Evolutionary conservation across 2,888 invertebrate genomes (phyloP), one percentile per base, ranked within the genome.

Genomic region (Pandemis cinnamomeana): DNA sequence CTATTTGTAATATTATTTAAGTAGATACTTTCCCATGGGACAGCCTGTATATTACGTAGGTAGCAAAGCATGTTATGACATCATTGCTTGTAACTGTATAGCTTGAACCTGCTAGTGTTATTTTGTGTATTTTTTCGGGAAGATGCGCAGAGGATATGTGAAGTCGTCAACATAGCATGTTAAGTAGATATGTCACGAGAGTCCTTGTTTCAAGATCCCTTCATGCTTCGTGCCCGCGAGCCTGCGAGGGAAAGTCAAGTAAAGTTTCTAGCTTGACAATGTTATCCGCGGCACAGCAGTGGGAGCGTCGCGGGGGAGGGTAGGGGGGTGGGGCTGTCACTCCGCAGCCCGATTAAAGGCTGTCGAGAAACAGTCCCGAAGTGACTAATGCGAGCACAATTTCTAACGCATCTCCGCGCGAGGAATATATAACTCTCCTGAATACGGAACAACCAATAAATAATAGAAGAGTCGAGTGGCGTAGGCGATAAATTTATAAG

Each of bases 401-500:
- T 67, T 67, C 53, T 67, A 64, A 51, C 53, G 41, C 10, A 64
- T 64, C 46, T 48, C 48, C 36, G 46, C 64, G 36, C 46, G 46
- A 63, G 51, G 8, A 42, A 42, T 67, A 42, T 36, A 51, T 42
- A 61, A 71, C 61, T 67, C 42, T 42, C 61, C 41, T 36, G 67
- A 67, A 68, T 55, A 67, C 61, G 68, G 46, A 72, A 55, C 68
- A 46, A 41, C 63, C 55, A 62, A 68, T 72, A 63, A 72, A 72
- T 72, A 72, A 67, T 72, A 69, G 68, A 72, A 63, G 46, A 62
- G 55, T 53, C 53, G 66, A 62, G 55, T 58, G 68, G 60, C 66
- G 53, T 63, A 53, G 62, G 58, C 72, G 68, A 58, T 68, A 68
- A 68, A 72, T 72, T 63, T 62, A 62, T 55, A 67, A 67, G 67